phyloP scores from a whole-genome alignment of 2,797 vertebrate species.

The Lacerta agilis region DNA sequence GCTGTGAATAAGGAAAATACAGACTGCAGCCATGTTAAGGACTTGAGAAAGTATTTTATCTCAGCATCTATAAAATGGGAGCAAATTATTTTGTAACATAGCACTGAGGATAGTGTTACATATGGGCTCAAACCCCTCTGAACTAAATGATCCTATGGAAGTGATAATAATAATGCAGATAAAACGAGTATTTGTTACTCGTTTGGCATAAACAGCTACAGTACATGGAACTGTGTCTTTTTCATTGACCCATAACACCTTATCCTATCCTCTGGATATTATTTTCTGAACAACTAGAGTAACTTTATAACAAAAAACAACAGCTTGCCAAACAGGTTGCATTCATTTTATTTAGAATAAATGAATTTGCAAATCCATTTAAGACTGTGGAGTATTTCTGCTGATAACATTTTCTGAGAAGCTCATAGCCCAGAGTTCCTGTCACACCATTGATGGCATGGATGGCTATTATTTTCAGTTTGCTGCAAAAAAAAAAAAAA shows the following conservation, averaged over 20 bases:
- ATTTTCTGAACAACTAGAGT: neutral
- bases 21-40: neutral
- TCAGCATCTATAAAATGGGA: slow-evolving; percentile 47
- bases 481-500: too few relatives aligned
- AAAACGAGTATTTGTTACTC: neutral
- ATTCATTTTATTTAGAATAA: slow-evolving; percentile 38
- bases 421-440: neutral
- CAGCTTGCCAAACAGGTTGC: slow-evolving; percentile 20
- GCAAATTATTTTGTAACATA: slow-evolving; percentile 57
- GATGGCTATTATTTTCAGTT: slow-evolving; percentile 24
- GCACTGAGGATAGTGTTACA: slow-evolving; percentile 38
- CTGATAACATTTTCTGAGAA: neutral
- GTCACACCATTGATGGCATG: neutral
- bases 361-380: slow-evolving; percentile 11
- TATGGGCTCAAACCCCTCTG: neutral
- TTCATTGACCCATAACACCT: neutral
- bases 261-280: neutral
- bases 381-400: neutral
- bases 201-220: neutral
- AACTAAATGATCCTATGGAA: neutral
- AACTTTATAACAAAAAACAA: neutral
- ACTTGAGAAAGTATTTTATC: neutral
- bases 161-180: neutral
- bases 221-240: neutral
- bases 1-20: neutral